Evolutionary conservation across 2,113 vertebrate genomes (phyloP).

Genomic region (Apodemus speciosus): DNA sequence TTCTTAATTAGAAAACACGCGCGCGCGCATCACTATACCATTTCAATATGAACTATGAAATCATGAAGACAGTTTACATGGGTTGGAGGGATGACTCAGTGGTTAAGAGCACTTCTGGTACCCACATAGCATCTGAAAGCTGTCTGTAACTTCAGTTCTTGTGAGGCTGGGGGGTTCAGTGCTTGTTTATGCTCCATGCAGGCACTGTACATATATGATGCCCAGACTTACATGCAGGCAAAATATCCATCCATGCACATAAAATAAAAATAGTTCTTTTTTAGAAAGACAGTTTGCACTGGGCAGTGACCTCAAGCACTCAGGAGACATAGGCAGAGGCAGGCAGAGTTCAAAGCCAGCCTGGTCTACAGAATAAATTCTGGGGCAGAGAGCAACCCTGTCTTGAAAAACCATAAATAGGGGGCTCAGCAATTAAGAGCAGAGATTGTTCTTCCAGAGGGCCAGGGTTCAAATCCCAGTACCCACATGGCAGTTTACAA

Average conservation of each 20-base stretch:
- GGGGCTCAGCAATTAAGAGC: too few species aligned
- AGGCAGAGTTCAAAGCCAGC: neutral
- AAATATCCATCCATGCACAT: neutral
- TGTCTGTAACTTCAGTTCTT: neutral
- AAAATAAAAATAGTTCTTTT: neutral
- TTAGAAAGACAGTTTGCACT: neutral
- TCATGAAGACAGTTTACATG: neutral
- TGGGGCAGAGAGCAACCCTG: neutral
- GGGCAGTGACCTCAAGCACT: neutral
- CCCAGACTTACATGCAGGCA: neutral
- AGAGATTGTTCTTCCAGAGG: too few species aligned
- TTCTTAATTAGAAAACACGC: neutral
- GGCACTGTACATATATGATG: neutral
- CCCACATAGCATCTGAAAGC: neutral
- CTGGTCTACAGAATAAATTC: neutral
- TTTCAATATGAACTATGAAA: neutral
- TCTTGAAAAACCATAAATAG: neutral
- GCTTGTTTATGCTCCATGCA: neutral
- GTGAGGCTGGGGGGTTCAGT: neutral
- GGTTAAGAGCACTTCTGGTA: neutral
- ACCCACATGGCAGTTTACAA: too few species aligned
- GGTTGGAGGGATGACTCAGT: neutral
- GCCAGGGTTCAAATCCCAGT: too few species aligned
- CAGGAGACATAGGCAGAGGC: neutral
- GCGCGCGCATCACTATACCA: neutral